Conservation (phyloP, 2,888 invertebrate species). For the Theristus sp. region DNA sequence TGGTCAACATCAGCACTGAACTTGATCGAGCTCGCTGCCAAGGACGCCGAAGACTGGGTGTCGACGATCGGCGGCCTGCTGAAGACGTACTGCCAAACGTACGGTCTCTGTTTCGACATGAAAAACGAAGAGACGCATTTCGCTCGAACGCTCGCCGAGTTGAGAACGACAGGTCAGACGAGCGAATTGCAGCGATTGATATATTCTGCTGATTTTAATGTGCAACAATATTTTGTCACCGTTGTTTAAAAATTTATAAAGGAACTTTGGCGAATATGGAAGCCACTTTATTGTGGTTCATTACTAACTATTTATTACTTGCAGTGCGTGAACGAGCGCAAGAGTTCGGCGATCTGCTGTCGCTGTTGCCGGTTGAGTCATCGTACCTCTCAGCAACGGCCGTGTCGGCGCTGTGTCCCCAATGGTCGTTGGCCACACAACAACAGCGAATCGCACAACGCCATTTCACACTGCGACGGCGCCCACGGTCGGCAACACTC, state of each 20-base stretch:
- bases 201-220: too few species aligned
- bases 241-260: too few species aligned
- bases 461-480: not conserved
- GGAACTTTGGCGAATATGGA: too few species aligned
- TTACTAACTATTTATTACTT: too few species aligned
- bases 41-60: not conserved
- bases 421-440: not conserved
- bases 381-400: not conserved
- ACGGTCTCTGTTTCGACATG: not conserved
- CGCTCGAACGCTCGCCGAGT: not conserved
- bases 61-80: not conserved
- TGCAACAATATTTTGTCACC: too few species aligned
- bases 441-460: not conserved
- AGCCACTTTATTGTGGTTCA: too few species aligned
- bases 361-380: not conserved
- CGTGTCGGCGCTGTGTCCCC: not conserved
- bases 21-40: not conserved
- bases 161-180: not conserved
- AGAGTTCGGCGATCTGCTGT: not conserved
- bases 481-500: not conserved
- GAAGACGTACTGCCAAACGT: not conserved
- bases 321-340: not conserved
- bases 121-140: not conserved
- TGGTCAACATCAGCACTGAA: not conserved
- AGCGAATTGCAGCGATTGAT: too few species aligned